These are phyloP conservation scores for Forficula auricularia DNA, from an alignment of 1,140 invertebrate genomes.

Conservation along the genomic window DNA sequence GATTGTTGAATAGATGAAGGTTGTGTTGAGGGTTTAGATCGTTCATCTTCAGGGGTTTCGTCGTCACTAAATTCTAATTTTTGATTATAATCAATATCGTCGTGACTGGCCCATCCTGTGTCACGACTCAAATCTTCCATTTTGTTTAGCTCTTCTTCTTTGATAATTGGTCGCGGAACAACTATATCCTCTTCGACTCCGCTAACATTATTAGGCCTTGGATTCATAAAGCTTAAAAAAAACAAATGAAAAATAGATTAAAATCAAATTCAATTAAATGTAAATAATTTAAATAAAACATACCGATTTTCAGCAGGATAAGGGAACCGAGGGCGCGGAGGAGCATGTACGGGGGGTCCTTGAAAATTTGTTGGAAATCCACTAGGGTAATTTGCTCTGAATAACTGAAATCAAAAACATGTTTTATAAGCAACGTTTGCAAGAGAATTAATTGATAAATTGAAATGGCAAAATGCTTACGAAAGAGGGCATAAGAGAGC, in stretches of 20 bases:
- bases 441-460: too few relatives aligned
- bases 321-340: slow-evolving; percentile 25
- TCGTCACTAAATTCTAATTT: slow-evolving; percentile 88
- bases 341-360: slow-evolving; percentile 11
- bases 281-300: neutral
- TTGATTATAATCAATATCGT: slow-evolving; percentile 90
- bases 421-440: too few relatives aligned
- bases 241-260: neutral
- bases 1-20: neutral
- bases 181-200: slow-evolving; percentile 27
- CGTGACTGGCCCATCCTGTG: slow-evolving; percentile 76
- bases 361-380: slow-evolving; percentile 26
- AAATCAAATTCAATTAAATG: too few relatives aligned
- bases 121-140: slow-evolving; percentile 81
- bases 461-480: too few relatives aligned
- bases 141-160: slow-evolving; percentile 75
- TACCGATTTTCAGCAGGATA: slow-evolving; percentile 23
- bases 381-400: slow-evolving; percentile 27
- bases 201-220: slow-evolving; percentile 2
- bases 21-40: neutral
- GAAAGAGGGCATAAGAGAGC: slow-evolving; percentile 57
- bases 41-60: slow-evolving; percentile 30
- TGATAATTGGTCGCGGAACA: slow-evolving; percentile 61
- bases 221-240: slow-evolving; percentile 7
- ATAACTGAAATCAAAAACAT: slow-evolving; percentile 21